Conservation (phyloP, 2,113 vertebrate species). For the Taxidea taxus region DNA sequence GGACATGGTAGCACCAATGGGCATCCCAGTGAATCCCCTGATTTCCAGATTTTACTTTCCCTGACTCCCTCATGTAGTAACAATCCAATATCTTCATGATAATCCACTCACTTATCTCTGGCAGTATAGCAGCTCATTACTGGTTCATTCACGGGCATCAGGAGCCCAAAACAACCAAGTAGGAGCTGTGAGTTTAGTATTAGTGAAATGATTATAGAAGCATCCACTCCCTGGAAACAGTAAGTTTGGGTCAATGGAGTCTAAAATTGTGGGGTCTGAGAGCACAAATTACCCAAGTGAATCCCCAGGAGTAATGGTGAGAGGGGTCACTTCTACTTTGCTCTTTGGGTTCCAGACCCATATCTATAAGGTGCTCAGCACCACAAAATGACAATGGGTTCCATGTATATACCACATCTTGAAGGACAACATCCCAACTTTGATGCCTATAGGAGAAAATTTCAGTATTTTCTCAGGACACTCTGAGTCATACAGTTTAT, state of each 20-base stretch:
- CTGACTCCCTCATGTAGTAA: not conserved
- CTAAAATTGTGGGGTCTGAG: not conserved
- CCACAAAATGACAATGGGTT: not conserved
- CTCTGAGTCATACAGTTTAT: not conserved
- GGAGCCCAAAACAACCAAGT: not conserved
- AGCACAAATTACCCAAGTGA: not conserved
- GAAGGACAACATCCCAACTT: not conserved
- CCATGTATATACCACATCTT: not conserved
- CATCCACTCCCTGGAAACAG: not conserved
- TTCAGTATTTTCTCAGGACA: not conserved
- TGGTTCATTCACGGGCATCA: not conserved
- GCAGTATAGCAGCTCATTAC: not conserved
- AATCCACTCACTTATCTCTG: not conserved
- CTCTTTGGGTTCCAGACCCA: not conserved
- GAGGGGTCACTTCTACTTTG: not conserved
- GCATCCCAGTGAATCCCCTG: not conserved
- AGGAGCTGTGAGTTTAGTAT: not conserved
- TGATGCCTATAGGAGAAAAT: not conserved
- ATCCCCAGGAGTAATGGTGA: not conserved
- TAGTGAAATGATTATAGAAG: not conserved
- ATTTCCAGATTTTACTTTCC: not conserved
- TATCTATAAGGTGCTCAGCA: not conserved
- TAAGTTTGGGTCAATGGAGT: not conserved
- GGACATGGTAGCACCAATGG: not conserved
- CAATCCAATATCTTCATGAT: not conserved